Evolutionary conservation across 2,888 invertebrate genomes (phyloP), one percentile per base, ranked within the genome.

Genomic region (Embidobia sp.): DNA sequence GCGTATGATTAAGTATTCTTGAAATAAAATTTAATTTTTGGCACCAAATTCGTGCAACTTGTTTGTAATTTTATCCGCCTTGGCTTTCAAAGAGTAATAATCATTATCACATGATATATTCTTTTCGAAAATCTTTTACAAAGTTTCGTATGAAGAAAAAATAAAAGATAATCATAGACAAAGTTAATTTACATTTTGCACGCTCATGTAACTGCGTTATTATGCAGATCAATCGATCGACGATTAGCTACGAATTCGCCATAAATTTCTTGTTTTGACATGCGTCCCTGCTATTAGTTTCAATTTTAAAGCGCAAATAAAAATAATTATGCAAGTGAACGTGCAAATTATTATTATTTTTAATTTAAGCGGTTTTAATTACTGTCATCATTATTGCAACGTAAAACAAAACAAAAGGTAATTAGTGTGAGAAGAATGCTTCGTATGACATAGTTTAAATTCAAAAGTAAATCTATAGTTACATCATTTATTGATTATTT

Each of bases 191-290:
- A 80, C 85, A 86, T 85, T 69, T 80, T 66, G 76, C 79, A 77
- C 69, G 64, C 63, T 72, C 44, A 11, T 18, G 40, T 49, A 46
- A n/a, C n/a, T n/a, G n/a, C n/a, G n/a, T 81, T 80, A 82, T 81
- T 82, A 84, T 82, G 81, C 78, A 79, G 82, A 84, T 82, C 80
- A 83, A 84, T 84, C 77, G 80, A 75, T 79, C 82, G 78, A 79
- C 82, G 81, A 85, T 85, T 83, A 81, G 78, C 64, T 70, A 74
- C 80, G 78, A 80, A 79, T 81, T 72, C 79, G 75, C 51, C 79
- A 63, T 82, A 79, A 81, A 81, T n/a, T 77, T 79, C 67, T 51
- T 48, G 40, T 74, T 75, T 75, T 76, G 77, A 76, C 69, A 57
- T 76, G 48, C 66, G 27, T 42, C 49, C 51, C 31, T 44, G 19